Base-by-base conservation (phyloP, 2,888 invertebrate genomes). In the Slavum lentiscoides region DNA sequence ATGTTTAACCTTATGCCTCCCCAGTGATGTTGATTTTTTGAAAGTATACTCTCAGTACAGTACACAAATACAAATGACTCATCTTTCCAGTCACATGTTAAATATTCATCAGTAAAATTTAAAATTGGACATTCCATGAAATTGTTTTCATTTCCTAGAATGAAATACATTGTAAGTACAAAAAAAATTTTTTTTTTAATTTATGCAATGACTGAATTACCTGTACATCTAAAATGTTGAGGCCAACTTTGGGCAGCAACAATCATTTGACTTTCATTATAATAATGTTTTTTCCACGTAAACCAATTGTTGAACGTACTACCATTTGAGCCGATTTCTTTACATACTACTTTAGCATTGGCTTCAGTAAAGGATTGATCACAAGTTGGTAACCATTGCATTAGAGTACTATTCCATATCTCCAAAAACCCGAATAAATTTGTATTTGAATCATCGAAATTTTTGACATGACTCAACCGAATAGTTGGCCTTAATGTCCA, bases 351-450 rank as follows among this genome's bases (percentile, higher is more conserved):
- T 89, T 97, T 94, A 7, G 97, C 98, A 86, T 98, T 98, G 84
- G 97, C 90, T 86, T 98, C 96, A 0, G 97, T 97, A 86, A 99
- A 99, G 82, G 96, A 90, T 67, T 90, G 90, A 87, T 99, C 99
- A 87, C 99, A 99, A 88, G 98, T 92, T 0, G 98, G 96, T 58
- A 97, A 94, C 96, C 97, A 98, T 85, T 98, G 97, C 23, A 95
- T 88, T 0, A 97, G 97, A 2, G 99, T 98, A 84, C 90, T 90
- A 85, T 99, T 99, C 86, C 94, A 98, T 85, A 96, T 94, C 88
- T 98, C 97, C 82, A 98, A 87, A 85, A 97, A 98, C 8, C 98
- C 98, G 74, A 74, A 81, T 19, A 67, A 0, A 59, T 74, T 81
- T 59, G 74, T 61, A 67, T 3, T 68, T 15, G 67, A 68, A 61